Evolutionary conservation across 2,797 vertebrate species (phyloP).

Genomic region (Takifugu ocellatus): DNA sequence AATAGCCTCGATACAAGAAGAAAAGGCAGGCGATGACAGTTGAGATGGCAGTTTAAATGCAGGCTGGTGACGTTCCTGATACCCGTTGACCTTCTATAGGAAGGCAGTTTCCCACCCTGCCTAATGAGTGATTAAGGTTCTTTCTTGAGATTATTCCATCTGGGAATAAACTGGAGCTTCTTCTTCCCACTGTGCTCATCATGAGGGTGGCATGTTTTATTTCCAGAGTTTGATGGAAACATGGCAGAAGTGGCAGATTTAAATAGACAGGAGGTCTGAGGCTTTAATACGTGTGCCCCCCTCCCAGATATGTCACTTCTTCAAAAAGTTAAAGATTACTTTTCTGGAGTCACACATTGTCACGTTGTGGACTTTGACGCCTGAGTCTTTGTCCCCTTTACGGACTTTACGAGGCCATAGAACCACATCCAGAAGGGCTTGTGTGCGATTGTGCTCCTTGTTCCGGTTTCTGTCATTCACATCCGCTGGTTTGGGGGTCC

Average conservation of each 20-base stretch:
- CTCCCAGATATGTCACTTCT: too few relatives aligned
- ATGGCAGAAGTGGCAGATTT: too few relatives aligned
- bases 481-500: slow-evolving; percentile 12
- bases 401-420: slow-evolving; percentile 22
- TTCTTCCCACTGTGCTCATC: too few relatives aligned
- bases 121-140: too few relatives aligned
- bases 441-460: background rate
- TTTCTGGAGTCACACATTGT: background rate
- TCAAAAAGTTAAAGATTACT: slow-evolving; percentile 57
- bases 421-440: slow-evolving; percentile 8
- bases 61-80: background rate
- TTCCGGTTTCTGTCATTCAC: slow-evolving; percentile 4
- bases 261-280: too few relatives aligned
- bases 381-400: background rate
- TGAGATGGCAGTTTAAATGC: background rate
- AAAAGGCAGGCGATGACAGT: background rate
- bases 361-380: slow-evolving; percentile 54
- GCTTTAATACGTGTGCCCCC: too few relatives aligned
- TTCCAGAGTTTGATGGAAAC: too few relatives aligned
- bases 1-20: background rate
- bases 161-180: too few relatives aligned
- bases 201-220: too few relatives aligned
- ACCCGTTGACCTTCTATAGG: slow-evolving; percentile 3
- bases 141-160: too few relatives aligned
- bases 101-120: background rate